Base-by-base conservation (phyloP, 2,888 invertebrate species). In the Hydrotaea diabolus region DNA sequence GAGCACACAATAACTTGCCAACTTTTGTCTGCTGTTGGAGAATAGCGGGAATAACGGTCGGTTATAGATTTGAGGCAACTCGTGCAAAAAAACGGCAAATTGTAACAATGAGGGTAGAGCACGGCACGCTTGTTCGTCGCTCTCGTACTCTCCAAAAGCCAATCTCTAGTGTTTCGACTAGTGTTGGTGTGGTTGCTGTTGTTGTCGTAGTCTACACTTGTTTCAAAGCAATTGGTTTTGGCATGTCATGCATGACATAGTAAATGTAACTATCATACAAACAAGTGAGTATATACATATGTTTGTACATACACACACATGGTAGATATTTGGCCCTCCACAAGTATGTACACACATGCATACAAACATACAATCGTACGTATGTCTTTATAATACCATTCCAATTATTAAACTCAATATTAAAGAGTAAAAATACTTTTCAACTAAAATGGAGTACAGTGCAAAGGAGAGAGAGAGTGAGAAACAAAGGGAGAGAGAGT, bases 201-300 rank as follows among this genome's bases (percentile, higher is more conserved):
- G 4, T 39, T 1, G 4, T 8, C 39, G 9, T 2, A 49, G 53
- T 53, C 71, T 71, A 31, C 71, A 71, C 31, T 53, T 53, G 53
- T 53, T 71, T 71, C 31, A 23, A 21, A 31, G 31, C 71, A 71
- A 71, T 49, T 71, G 26, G 26, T 71, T 53, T 53, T 53, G 26
- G 4, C 26, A 71, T 53, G 26, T 53, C 23, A 46, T 11, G 26
- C 17, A 21, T 69, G 43, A 69, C 59, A 59, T 59, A 23, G 59
- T 59, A 15, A 69, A 69, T 69, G 49, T 49, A 23, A 59, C 59
- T 15, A 59, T 23, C 49, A 39, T 11, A 39, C 39, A 39, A 4
- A 39, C 39, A 39, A 4, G 9, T 11, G 9, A 4, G 9, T 11
- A 39, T 31, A 43, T 43, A 43, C 43, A 43, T 43, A 43, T 43